Base-by-base conservation (phyloP, 2,113 vertebrate species). In the Etia nguti region DNA sequence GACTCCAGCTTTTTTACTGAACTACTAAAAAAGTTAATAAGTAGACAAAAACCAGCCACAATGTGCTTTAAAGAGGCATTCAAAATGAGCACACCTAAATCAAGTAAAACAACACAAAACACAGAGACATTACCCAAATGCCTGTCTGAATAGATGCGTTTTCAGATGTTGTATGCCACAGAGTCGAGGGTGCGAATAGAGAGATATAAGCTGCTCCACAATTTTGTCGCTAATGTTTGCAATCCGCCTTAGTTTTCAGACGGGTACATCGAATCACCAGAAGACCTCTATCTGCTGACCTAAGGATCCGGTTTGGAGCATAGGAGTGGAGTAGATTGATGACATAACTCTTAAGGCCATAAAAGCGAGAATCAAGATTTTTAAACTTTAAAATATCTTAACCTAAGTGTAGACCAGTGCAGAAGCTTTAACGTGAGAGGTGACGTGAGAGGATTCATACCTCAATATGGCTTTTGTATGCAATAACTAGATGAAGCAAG, bases 201-300 rank as follows among this genome's bases (percentile, higher is more conserved):
- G 60, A 0, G 0, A 65, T 38, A 65, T 0, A 1, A 65, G 60
- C 20, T 65, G 34, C 38, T 65, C 10, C 31, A 36, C 10, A 62
- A 62, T 62, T 62, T 20, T 62, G 59, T 0, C 29, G 0, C 29
- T 1, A 62, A 34, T 0, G 59, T 36, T 62, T 20, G 0, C 59
- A 62, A 36, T 62, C 59, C 57, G 16, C 29, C 31, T 62, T 62
- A 34, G 6, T 62, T 62, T 36, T 62, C 16, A 62, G 59, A 52
- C 4, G 4, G 18, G 18, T 50, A 50, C 1, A 7, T 52, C 8
- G 50, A 60, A 60, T 34, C 29, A 60, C 16, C 9, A 62, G 29
- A 62, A 34, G 16, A 62, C 29, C 16, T 62, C 29, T 36, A 62
- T 62, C 59, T 62, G 16, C 29, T 62, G 59, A 62, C 29, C 29